phyloP scores from a whole-genome alignment of 2,113 vertebrate species.

The Oryzias curvinotus region DNA sequence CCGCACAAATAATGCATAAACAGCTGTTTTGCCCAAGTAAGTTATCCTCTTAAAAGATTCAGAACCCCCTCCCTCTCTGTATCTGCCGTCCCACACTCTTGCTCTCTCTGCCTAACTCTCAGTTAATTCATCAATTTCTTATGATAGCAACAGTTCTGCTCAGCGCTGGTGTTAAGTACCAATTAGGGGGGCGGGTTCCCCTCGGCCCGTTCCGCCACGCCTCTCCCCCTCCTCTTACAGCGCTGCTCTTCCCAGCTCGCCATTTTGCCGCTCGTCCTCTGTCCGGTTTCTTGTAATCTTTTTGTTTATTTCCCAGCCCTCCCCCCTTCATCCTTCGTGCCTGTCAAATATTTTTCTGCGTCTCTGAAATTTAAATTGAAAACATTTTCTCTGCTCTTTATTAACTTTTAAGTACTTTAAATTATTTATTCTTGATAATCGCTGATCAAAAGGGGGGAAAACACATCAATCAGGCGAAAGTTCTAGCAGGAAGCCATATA shows the following conservation, averaged over 20 bases:
- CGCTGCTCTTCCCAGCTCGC: slow-evolving; percentile 12
- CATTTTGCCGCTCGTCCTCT: slow-evolving; percentile 15
- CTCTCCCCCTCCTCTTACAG: slow-evolving; percentile 65
- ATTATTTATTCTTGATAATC: slow-evolving; percentile 80
- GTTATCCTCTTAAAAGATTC: slow-evolving; percentile 86
- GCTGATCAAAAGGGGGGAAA: slow-evolving; percentile 76
- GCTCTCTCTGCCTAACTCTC: slow-evolving; percentile 59
- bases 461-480: slow-evolving; percentile 73
- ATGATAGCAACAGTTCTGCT: slow-evolving; percentile 85
- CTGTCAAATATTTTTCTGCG: slow-evolving; percentile 44
- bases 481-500: slow-evolving; percentile 31
- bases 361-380: slow-evolving; percentile 42
- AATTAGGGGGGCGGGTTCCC: slow-evolving; percentile 77
- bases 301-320: slow-evolving; percentile 14
- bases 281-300: slow-evolving; percentile 32
- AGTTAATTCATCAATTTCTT: slow-evolving; percentile 86
- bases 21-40: slow-evolving; percentile 87
- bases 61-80: slow-evolving; percentile 68
- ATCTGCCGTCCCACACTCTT: slow-evolving; percentile 50
- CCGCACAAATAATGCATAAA: slow-evolving; percentile 87
- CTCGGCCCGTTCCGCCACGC: slow-evolving; percentile 69
- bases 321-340: slow-evolving; percentile 28
- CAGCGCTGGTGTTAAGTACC: slow-evolving; percentile 76
- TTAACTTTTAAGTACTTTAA: slow-evolving; percentile 80
- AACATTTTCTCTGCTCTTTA: slow-evolving; percentile 62